phyloP scores from a whole-genome alignment of 2,888 invertebrate genomes.

The Macropis europaea region DNA sequence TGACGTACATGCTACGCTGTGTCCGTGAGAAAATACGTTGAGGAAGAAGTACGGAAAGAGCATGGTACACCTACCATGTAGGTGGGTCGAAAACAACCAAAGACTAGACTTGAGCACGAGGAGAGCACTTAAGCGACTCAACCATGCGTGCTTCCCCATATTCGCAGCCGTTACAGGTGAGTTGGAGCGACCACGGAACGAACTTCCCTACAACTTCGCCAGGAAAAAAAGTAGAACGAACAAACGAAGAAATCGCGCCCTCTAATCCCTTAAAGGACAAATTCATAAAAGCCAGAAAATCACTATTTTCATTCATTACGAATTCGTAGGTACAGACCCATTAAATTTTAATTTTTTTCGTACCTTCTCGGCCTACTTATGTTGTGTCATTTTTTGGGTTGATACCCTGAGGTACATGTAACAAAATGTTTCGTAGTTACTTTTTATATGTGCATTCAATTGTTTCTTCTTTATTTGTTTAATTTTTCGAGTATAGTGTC shows the following conservation, averaged over 20 bases:
- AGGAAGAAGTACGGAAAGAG: constrained; percentile 20
- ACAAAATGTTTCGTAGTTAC: too few relatives aligned
- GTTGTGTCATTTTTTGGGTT: too few relatives aligned
- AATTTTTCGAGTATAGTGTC: too few relatives aligned
- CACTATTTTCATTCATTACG: too few relatives aligned
- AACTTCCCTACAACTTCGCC: constrained; percentile 40
- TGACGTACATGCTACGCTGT: constrained; percentile 33
- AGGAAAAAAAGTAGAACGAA: background rate
- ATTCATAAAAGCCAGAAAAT: too few relatives aligned
- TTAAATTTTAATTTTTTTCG: too few relatives aligned
- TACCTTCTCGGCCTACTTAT: too few relatives aligned
- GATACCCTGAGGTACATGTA: too few relatives aligned
- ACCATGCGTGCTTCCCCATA: constrained; percentile 76
- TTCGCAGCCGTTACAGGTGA: constrained; percentile 68
- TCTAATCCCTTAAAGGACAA: background rate
- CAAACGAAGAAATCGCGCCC: background rate
- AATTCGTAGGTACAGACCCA: too few relatives aligned
- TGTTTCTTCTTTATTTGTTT: too few relatives aligned
- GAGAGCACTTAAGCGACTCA: constrained; percentile 69
- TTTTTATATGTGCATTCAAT: too few relatives aligned
- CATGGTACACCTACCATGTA: constrained; percentile 40
- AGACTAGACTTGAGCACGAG: constrained; percentile 62
- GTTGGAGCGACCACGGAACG: constrained; percentile 52
- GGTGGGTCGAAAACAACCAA: constrained; percentile 53
- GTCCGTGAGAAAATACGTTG: constrained; percentile 65